A percentile compares a stretch with the other conserved stretches of the same genome.
phyloP scores from a whole-genome alignment of 2,888 invertebrate genomes.

The Philereme vetulata region DNA sequence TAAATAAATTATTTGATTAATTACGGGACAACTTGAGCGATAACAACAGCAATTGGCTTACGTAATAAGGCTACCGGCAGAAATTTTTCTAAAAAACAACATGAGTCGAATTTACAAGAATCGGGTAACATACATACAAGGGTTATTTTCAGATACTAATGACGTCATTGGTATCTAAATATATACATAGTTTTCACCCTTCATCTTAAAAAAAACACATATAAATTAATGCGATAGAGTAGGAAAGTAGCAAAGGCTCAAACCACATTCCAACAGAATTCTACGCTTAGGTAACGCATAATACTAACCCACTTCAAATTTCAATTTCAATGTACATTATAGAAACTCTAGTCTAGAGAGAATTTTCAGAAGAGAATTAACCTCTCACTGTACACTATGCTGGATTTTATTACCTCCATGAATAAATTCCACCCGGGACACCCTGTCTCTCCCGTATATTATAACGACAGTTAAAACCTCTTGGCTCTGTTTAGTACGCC shows the following conservation, averaged over 20 bases:
- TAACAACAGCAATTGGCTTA: too few species aligned
- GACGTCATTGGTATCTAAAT: too few species aligned
- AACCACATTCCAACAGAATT: not conserved
- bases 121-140: too few species aligned
- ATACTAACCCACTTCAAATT: slow-evolving; percentile 19
- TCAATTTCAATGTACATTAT: slow-evolving; percentile 20
- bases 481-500: slow-evolving; percentile 57
- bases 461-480: slow-evolving; percentile 64
- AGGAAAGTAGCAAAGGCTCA: not conserved
- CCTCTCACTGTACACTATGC: slow-evolving; percentile 57
- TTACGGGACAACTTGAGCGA: too few species aligned
- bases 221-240: too few species aligned
- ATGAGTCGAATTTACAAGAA: too few species aligned
- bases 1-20: too few species aligned
- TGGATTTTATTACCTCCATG: slow-evolving; percentile 80
- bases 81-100: too few species aligned
- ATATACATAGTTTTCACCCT: too few species aligned
- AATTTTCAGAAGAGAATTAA: slow-evolving; percentile 72
- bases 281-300: not conserved
- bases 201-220: too few species aligned
- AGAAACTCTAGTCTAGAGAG: slow-evolving; percentile 40
- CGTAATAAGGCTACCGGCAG: too few species aligned
- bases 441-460: slow-evolving; percentile 67
- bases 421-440: slow-evolving; percentile 73
- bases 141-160: too few species aligned